Base-by-base conservation (phyloP, 2,888 invertebrate species). In the Parnassius smintheus region DNA sequence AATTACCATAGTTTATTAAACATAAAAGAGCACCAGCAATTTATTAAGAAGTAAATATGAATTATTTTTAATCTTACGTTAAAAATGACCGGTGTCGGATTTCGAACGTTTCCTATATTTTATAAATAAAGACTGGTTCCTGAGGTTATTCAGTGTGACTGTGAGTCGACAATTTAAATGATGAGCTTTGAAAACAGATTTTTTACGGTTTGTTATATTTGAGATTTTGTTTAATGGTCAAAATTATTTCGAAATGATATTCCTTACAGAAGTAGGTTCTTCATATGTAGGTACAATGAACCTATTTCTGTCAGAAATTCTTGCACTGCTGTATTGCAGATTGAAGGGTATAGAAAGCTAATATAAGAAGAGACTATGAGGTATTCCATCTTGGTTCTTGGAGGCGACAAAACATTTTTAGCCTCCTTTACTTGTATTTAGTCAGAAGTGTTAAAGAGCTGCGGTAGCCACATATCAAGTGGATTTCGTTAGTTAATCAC, bases 41-140 rank as follows among this genome's bases (percentile, higher is more conserved):
- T 63, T 57, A 54, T 63, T 50, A 49, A 49, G 42, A 56, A 25
- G 52, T 59, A 10, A 48, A 59, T 60, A 64, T 64, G 56, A 60
- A 60, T 60, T 55, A 59, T 59, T 54, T 56, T 53, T 57, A 58
- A 62, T 54, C 49, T 59, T 10, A 12, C 48, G 51, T 60, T 18
- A 60, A 59, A 49, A 64, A 64, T 64, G 59, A 64, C 53, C 64
- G 59, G 56, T 64, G 59, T 64, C 64, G 51, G 59, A 56, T 59
- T 60, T 56, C 59, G 42, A 48, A 56, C 56, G 52, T 64, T 64
- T 64, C 64, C 56, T 63, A 55, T 58, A 63, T 63, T 55, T 35
- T 55, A 48, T 55, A 49, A 57, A 41, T 25, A 59, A 59, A 49
- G 45, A 64, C 64, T 63, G 59, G 63, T 63, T 63, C 48, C 54